Evolutionary conservation across 1,140 invertebrate genomes (phyloP), one percentile per base, ranked within the genome.

Genomic region (Portunus trituberculatus): DNA sequence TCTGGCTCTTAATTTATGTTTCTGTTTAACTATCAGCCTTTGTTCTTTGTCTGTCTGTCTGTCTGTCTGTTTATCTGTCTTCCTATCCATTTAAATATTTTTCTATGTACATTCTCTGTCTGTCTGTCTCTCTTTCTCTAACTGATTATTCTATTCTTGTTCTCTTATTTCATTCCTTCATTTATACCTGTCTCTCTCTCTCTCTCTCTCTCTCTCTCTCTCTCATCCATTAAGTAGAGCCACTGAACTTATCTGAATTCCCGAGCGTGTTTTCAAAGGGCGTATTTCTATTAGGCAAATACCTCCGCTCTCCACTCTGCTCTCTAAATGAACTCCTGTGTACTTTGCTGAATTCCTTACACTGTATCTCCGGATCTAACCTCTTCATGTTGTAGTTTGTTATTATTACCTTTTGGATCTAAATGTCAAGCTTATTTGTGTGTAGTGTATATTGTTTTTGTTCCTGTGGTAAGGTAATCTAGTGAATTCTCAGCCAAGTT

Each of bases 181-280:
- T 92, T 32, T 45, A 16, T 92, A 16, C 45, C 91, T 48, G n/a
- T 92, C 39, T 92, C 91, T 14, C 45, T 92, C 91, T 92, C 91
- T 48, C 91, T 92, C 91, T 92, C 91, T 83, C 83, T 83, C 91
- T 93, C 91, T 93, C 91, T 93, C 91, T 67, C 91, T 52, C 91
- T 52, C 91, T 52, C 91, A 29, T 32, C 52, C 84, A 16, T 25
- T 20, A 14, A 31, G 4, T 39, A 39, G 39, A 1, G 6, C 39
- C 39, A 1, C 39, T 39, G 39, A 39, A 39, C 39, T 39, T 39
- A 39, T 39, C 39, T 39, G 1, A 6, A 2, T 6, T 39, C 39
- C 39, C 39, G 39, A 2, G 39, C 6, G 39, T 39, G 39, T 39
- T 39, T 39, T 39, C 39, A 39, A 39, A 39, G 39, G 1, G 1